Conservation (phyloP, 2,888 invertebrate genomes). For the Xylota segnis region DNA sequence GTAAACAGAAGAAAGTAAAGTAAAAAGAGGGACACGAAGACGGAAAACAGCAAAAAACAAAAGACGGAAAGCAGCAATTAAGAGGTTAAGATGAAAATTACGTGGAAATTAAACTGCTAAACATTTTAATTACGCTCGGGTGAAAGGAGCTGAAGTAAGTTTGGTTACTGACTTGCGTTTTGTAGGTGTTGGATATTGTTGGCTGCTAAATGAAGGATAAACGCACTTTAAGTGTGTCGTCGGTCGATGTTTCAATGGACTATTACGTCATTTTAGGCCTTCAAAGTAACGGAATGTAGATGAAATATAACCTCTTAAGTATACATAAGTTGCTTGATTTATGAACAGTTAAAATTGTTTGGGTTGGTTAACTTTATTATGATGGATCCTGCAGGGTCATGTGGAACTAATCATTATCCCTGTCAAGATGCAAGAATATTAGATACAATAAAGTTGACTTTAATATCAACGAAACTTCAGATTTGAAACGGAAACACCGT, state of each 20-base stretch:
- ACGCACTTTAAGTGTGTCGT: constrained; percentile 3
- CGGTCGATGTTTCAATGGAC: background rate
- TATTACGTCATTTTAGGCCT: background rate
- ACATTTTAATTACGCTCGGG: constrained; percentile 44
- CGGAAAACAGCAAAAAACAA: constrained; percentile 35
- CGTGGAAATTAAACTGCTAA: constrained; percentile 54
- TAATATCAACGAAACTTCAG: too few relatives aligned
- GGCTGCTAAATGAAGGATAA: background rate
- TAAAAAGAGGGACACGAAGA: background rate
- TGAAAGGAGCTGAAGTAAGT: background rate
- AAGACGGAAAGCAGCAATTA: constrained; percentile 43
- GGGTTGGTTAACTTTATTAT: too few relatives aligned
- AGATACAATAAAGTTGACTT: too few relatives aligned
- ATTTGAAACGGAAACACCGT: too few relatives aligned
- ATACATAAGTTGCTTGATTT: too few relatives aligned
- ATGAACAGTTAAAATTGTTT: too few relatives aligned
- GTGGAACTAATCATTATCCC: too few relatives aligned
- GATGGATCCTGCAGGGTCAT: too few relatives aligned
- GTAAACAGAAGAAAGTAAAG: constrained; percentile 24
- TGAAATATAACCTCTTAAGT: too few relatives aligned
- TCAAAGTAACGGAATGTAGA: background rate
- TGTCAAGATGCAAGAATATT: too few relatives aligned
- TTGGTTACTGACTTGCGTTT: background rate
- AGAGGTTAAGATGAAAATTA: constrained; percentile 50
- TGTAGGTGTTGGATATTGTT: background rate